phyloP scores from a whole-genome alignment of 2,888 invertebrate genomes.

The Drosophila peninsularis region DNA sequence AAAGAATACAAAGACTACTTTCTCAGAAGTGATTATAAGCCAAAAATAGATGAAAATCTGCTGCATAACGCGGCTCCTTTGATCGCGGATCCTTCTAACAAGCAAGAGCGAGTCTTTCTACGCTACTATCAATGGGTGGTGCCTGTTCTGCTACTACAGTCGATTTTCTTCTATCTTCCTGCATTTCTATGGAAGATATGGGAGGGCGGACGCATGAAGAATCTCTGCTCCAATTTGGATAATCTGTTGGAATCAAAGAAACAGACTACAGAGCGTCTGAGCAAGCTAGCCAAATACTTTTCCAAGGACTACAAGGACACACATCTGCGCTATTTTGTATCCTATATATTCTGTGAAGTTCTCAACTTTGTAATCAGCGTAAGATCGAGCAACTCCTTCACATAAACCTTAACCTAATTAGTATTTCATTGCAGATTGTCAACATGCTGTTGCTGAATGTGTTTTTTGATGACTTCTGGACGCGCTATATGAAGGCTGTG shows the following conservation, averaged over 20 bases:
- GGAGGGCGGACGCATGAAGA: conserved; percentile 85
- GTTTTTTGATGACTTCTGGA: conserved; percentile 83
- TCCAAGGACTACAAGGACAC: conserved; percentile 75
- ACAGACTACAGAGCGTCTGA: conserved; percentile 59
- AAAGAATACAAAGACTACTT: conserved; percentile 63
- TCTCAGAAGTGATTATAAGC: not conserved
- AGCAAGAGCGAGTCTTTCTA: conserved; percentile 72
- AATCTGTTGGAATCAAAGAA: conserved; percentile 67
- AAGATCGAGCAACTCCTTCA: conserved; percentile 80
- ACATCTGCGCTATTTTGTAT: conserved; percentile 86
- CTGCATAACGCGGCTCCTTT: conserved; percentile 35
- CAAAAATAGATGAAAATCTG: conserved; percentile 27
- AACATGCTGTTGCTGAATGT: conserved; percentile 81
- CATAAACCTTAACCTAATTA: not conserved
- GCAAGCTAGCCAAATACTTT: conserved; percentile 78
- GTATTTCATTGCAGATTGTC: conserved; percentile 56
- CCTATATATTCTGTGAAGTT: conserved; percentile 90
- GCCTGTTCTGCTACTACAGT: conserved; percentile 79
- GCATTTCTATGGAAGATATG: conserved; percentile 83
- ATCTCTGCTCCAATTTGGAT: conserved; percentile 80
- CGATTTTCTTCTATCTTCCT: conserved; percentile 81
- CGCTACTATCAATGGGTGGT: conserved; percentile 84
- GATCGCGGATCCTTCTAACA: not conserved
- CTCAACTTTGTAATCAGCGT: conserved; percentile 91
- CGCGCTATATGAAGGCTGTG: conserved; percentile 79